A percentile compares a stretch with the other conserved stretches of the same genome.
Conservation (phyloP, 2,888 invertebrate genomes). For the Epicampocera succincta region DNA sequence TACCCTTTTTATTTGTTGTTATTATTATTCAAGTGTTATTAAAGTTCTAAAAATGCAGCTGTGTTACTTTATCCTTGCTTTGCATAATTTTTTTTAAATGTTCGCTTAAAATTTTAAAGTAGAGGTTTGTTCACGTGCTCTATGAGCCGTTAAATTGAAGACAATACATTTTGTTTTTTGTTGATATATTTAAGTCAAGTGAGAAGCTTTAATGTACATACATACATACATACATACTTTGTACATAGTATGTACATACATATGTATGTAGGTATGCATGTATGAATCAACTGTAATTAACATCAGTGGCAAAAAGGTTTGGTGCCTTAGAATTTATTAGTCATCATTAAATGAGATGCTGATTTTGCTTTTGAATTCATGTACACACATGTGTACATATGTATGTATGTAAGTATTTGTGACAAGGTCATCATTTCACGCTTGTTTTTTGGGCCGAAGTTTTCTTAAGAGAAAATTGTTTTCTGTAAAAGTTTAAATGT, state of each 20-base stretch:
- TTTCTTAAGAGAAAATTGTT: no score
- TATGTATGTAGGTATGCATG: no score
- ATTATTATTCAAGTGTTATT: conserved; percentile 45
- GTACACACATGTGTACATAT: neutral
- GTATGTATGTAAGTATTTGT: neutral
- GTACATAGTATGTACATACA: no score
- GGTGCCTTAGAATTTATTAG: conserved; percentile 22
- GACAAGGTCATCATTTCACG: neutral
- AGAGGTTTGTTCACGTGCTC: conserved; percentile 45
- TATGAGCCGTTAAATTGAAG: conserved; percentile 51
- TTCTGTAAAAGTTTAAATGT: no score
- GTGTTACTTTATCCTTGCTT: conserved; percentile 40
- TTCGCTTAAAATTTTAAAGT: conserved; percentile 13
- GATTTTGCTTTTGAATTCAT: conserved; percentile 10
- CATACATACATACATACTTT: no score
- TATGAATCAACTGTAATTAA: conserved; percentile 50
- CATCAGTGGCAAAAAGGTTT: conserved; percentile 20
- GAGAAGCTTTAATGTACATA: conserved; percentile 36
- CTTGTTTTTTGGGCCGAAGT: no score
- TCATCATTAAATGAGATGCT: conserved; percentile 36
- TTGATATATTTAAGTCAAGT: conserved; percentile 51
- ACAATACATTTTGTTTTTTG: conserved; percentile 30
- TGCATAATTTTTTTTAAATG: conserved; percentile 23
- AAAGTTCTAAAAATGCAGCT: conserved; percentile 63
- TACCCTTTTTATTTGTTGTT: conserved; percentile 37